Conservation (phyloP, 2,113 vertebrate genomes). For the Neofelis nebulosa region DNA sequence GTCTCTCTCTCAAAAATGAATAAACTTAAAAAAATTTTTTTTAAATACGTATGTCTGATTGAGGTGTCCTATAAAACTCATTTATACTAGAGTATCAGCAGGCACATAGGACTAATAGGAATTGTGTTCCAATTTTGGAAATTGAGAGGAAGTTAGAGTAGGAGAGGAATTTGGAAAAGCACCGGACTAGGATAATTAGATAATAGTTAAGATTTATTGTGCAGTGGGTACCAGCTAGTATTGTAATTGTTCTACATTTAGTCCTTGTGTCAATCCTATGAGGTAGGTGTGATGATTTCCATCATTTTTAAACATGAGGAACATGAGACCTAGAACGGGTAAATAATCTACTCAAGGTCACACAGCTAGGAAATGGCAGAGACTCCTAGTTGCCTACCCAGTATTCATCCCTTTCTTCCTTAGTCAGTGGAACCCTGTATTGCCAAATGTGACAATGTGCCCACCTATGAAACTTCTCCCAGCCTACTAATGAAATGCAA, state of each 20-base stretch:
- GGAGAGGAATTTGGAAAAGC: slow-evolving; percentile 43
- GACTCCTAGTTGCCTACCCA: not conserved
- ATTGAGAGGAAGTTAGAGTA: slow-evolving; percentile 14
- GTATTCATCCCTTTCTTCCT: not conserved
- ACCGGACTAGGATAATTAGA: not conserved
- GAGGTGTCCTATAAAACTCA: not conserved
- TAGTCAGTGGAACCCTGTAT: not conserved
- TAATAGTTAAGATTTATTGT: not conserved
- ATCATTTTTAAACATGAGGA: not conserved
- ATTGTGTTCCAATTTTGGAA: slow-evolving; percentile 21
- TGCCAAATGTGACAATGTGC: not conserved
- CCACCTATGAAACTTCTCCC: not conserved
- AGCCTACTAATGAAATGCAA: not conserved
- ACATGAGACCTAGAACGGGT: not conserved
- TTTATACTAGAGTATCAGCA: not conserved
- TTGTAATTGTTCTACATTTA: not conserved
- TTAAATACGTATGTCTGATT: not conserved
- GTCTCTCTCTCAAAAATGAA: too few species aligned
- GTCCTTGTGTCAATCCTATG: not conserved
- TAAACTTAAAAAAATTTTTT: too few species aligned
- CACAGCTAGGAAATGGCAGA: not conserved
- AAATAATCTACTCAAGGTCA: not conserved
- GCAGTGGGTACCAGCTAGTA: not conserved
- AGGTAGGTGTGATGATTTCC: not conserved
- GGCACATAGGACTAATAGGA: not conserved